These are phyloP conservation scores for Leucoptera coffeella DNA, from an alignment of 2,888 invertebrate species.

Conservation along the genomic window DNA sequence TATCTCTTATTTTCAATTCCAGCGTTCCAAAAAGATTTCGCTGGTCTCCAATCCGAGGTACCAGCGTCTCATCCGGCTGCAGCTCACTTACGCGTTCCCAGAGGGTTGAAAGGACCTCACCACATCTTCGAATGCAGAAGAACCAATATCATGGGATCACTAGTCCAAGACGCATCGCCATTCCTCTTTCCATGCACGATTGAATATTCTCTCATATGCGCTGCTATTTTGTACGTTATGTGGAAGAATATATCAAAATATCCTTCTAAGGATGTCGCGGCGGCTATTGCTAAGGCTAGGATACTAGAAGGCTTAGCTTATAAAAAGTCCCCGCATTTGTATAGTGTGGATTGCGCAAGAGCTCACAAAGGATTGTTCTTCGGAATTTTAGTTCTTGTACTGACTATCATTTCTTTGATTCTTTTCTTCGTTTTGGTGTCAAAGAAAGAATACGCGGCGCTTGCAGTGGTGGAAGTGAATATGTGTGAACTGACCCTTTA, in stretches of 20 bases:
- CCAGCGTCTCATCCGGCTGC: slow-evolving; percentile 45
- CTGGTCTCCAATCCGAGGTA: slow-evolving; percentile 32
- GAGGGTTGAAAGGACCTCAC: slow-evolving; percentile 80
- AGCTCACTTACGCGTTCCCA: slow-evolving; percentile 63
- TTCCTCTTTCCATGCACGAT: slow-evolving; percentile 92
- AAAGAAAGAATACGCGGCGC: slow-evolving; percentile 68
- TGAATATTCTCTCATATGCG: slow-evolving; percentile 93
- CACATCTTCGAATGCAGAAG: slow-evolving; percentile 84
- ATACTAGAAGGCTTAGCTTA: slow-evolving; percentile 48
- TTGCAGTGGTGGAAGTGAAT: slow-evolving; percentile 85
- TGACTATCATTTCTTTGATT: slow-evolving; percentile 87
- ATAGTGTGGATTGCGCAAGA: slow-evolving; percentile 89
- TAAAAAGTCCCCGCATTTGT: slow-evolving; percentile 82
- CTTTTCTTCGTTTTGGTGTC: slow-evolving; percentile 85
- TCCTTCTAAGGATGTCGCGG: slow-evolving; percentile 58
- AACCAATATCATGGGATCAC: slow-evolving; percentile 82
- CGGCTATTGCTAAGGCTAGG: slow-evolving; percentile 50
- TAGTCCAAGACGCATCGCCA: slow-evolving; percentile 86
- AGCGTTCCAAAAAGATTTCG: slow-evolving; percentile 46
- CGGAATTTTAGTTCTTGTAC: slow-evolving; percentile 78
- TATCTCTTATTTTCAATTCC: slow-evolving; percentile 17
- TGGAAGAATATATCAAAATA: slow-evolving; percentile 80
- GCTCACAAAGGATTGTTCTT: slow-evolving; percentile 92
- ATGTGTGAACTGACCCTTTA: slow-evolving; percentile 84
- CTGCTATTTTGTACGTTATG: slow-evolving; percentile 94